Evolutionary conservation across 2,888 invertebrate species (phyloP).

Genomic region (Caenorhabditis sp.): DNA sequence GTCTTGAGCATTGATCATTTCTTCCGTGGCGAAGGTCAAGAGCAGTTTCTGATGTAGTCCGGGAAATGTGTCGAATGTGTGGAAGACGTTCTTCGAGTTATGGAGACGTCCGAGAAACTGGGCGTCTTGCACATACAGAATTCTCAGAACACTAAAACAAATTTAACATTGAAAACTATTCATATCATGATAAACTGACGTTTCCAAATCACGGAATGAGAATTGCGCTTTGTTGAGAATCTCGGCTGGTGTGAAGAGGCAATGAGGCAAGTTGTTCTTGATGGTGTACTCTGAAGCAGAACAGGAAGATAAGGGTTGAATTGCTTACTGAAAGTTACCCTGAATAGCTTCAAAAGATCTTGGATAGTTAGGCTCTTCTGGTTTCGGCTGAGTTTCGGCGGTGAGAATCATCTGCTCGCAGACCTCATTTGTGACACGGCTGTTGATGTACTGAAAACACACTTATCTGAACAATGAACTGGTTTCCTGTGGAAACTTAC

Average conservation of each 20-base stretch:
- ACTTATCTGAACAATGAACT: background rate
- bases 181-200: background rate
- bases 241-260: slow-evolving; percentile 14
- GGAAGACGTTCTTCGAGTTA: slow-evolving; percentile 24
- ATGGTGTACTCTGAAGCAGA: slow-evolving; percentile 37
- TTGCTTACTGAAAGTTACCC: background rate
- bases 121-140: background rate
- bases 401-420: background rate
- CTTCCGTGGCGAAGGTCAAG: background rate
- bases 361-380: slow-evolving; percentile 5
- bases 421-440: background rate
- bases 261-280: slow-evolving; percentile 23
- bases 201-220: slow-evolving; percentile 17
- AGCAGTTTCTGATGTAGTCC: slow-evolving; percentile 29
- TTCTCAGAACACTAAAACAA: slow-evolving; percentile 13
- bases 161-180: background rate
- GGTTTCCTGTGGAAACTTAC: background rate
- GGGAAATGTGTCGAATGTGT: slow-evolving; percentile 10
- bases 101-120: slow-evolving; percentile 19
- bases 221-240: slow-evolving; percentile 6
- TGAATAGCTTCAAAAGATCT: slow-evolving; percentile 13
- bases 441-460: slow-evolving; percentile 28
- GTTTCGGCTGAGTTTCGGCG: background rate
- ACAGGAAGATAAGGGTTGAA: background rate
- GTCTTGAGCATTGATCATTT: slow-evolving; percentile 49